Evolutionary conservation across 2,797 vertebrate species (phyloP), one percentile per base, ranked within the genome.

Genomic region (Apogon hyalosoma): DNA sequence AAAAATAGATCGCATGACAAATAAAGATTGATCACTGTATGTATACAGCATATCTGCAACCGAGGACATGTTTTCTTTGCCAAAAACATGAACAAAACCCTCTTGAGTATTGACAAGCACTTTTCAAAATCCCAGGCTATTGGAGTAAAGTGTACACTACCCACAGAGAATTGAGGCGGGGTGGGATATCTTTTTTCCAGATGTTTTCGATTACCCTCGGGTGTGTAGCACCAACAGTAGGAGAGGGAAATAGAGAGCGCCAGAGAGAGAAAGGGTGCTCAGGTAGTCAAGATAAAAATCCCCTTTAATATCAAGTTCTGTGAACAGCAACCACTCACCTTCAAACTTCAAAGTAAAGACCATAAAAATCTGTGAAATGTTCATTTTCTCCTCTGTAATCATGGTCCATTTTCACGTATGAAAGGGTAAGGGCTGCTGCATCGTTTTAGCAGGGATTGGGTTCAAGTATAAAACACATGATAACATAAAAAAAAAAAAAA

Each of bases 201-300:
- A 85, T 87, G 82, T 82, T 88, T 82, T 74, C 57, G 70, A 78
- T 90, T 77, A 64, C 72, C 69, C 50, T 55, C 46, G 53, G 69
- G 9, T 39, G 12, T 78, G 49, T 64, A 33, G 38, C 56, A 58
- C 18, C 51, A 73, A 46, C 15, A 43, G 2, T 1, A 6, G 43
- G 8, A 66, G 40, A 52, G 15, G 46, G 39, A 19, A 12, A 64
- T 33, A 50, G n/a, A 48, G 40, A 21, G 12, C 0, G 21, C 42
- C 13, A 43, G 3, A 2, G 6, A 33, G 10, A 64, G 39, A 50
- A 14, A 48, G 40, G 16, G 12, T 43, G 62, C 33, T 31, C 42
- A 41, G 24, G 15, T 58, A 69, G 57, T 48, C 48, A 14, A 61
- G 18, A 72, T 70, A 39, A 64, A 86, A 83, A 74, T 60, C n/a